phyloP scores from a whole-genome alignment of 1,140 invertebrate species.

The Zaprionus kolodkinae region DNA sequence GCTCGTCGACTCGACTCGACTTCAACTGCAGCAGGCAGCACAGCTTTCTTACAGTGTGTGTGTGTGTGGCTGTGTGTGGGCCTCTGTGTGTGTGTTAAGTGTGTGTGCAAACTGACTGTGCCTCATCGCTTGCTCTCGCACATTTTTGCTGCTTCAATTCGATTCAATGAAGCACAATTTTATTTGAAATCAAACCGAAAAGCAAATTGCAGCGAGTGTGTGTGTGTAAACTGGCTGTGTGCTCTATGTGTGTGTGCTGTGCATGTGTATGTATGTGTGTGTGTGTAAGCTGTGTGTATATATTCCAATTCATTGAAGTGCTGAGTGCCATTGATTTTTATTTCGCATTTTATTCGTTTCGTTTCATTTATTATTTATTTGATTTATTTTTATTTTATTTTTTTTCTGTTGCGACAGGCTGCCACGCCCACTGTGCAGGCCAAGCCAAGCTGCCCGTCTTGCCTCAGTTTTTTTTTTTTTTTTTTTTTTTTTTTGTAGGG shows the following conservation, averaged over 20 bases:
- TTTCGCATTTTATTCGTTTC: conserved; percentile 79
- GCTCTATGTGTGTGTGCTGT: conserved; percentile 10
- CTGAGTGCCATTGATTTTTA: conserved; percentile 79
- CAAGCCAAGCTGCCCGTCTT: too few relatives aligned
- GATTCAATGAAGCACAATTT: conserved; percentile 79
- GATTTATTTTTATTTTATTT: conserved; percentile 65
- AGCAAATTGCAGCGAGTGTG: conserved; percentile 64
- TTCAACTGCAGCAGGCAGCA: conserved; percentile 26
- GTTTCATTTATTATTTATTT: conserved; percentile 82
- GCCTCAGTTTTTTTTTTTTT: conserved; percentile 1
- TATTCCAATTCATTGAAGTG: conserved; percentile 77
- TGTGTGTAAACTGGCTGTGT: conserved; percentile 10
- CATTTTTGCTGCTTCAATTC: conserved; percentile 74
- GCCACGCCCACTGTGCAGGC: background rate
- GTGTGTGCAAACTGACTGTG: conserved; percentile 7
- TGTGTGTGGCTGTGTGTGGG: conserved; percentile 19
- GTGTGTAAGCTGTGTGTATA: conserved; percentile 22
- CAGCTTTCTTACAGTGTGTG: conserved; percentile 4
- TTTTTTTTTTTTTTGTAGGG: background rate
- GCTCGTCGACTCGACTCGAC: background rate
- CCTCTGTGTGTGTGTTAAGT: conserved; percentile 13
- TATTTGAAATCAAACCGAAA: conserved; percentile 80
- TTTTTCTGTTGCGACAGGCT: conserved; percentile 34
- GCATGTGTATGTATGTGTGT: conserved; percentile 10
- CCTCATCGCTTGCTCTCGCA: conserved; percentile 32